Conservation (phyloP, 30 jellyfish, hydroid and myxozoan genomes). For the Aurelia sp. region DNA sequence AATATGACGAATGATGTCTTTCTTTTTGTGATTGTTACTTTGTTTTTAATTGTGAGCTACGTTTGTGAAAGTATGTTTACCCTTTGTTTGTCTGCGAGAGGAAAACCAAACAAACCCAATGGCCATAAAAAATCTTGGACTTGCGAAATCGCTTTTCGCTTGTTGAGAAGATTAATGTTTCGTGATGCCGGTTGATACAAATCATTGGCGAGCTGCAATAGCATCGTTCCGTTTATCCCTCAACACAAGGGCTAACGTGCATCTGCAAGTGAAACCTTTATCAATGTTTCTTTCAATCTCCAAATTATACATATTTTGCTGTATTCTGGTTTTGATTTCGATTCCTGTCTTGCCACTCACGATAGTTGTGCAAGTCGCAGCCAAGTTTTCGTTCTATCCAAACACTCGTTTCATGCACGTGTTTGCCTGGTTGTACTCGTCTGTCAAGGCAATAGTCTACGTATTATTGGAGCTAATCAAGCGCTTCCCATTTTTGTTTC, state of each 20-base stretch:
- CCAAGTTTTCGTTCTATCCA: slow-evolving; percentile 42
- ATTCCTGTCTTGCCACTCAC: slow-evolving; percentile 30
- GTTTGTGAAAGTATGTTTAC: not conserved
- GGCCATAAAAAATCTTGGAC: too few species aligned
- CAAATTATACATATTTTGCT: not conserved
- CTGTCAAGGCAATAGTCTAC: not conserved
- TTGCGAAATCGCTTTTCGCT: too few species aligned
- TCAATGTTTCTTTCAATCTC: slow-evolving; percentile 20
- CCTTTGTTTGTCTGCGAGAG: too few species aligned
- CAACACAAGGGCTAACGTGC: not conserved
- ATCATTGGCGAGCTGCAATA: slow-evolving; percentile 5
- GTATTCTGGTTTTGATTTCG: slow-evolving; percentile 25
- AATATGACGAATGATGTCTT: too few species aligned
- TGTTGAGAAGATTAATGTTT: not conserved
- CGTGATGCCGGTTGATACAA: not conserved
- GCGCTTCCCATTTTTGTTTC: too few species aligned
- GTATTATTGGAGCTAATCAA: too few species aligned
- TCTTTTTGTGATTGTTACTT: too few species aligned
- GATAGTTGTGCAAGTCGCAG: slow-evolving; percentile 38
- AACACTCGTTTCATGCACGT: slow-evolving; percentile 43
- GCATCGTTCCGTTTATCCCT: not conserved
- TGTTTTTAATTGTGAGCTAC: not conserved
- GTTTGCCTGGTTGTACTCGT: not conserved
- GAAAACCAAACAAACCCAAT: too few species aligned
- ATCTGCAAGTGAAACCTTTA: slow-evolving; percentile 17